Conservation (phyloP, 2,888 invertebrate genomes). For the Coleophora flavipennella region DNA sequence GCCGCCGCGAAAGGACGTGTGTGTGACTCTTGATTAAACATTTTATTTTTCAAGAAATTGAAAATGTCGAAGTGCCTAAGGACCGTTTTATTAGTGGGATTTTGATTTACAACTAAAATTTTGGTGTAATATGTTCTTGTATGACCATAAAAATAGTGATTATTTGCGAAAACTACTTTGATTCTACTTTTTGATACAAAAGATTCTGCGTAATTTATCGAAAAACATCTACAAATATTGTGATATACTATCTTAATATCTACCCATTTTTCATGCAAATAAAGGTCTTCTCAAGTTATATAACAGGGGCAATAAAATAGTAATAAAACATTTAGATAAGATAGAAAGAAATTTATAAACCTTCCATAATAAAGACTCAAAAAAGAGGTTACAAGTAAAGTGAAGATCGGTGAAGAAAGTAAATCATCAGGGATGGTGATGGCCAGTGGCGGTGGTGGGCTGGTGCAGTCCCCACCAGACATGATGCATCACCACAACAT, state of each 20-base stretch:
- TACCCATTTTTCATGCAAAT: no score
- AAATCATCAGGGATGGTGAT: conserved; percentile 59
- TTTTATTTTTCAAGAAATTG: conserved; percentile 37
- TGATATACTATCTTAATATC: no score
- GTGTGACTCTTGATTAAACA: conserved; percentile 27
- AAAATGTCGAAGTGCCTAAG: conserved; percentile 54
- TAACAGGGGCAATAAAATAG: no score
- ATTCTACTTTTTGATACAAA: background rate
- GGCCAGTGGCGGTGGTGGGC: conserved; percentile 67
- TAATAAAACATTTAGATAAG: no score
- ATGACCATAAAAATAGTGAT: conserved; percentile 25
- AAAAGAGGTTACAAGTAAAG: no score
- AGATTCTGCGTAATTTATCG: background rate
- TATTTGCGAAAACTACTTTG: conserved; percentile 1
- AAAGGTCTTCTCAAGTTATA: no score
- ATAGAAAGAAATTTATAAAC: no score
- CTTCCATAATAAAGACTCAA: no score
- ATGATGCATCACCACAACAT: conserved; percentile 67
- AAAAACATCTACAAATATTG: no score
- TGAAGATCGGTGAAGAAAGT: background rate
- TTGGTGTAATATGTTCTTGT: conserved; percentile 38
- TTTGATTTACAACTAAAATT: conserved; percentile 15
- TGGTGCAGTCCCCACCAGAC: conserved; percentile 70
- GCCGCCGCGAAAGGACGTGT: conserved; percentile 48
- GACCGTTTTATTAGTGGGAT: conserved; percentile 34